phyloP scores from a whole-genome alignment of 2,113 vertebrate genomes.

The Amblyopsis rosae region DNA sequence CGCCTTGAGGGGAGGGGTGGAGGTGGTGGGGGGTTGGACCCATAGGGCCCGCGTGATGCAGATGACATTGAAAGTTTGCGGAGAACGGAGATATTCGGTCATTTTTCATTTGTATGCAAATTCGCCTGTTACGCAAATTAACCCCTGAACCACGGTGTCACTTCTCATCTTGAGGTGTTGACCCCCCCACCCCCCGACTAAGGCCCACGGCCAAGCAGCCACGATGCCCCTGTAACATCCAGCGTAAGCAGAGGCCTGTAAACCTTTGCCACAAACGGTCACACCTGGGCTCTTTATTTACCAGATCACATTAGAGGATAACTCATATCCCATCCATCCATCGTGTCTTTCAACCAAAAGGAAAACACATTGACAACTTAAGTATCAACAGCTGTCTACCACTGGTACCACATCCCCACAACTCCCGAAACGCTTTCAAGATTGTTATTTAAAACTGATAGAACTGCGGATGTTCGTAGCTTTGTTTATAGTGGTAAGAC shows the following conservation, averaged over 20 bases:
- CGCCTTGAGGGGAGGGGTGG: slow-evolving; percentile 72
- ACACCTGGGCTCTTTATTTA: slow-evolving; percentile 81
- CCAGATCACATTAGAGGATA: slow-evolving; percentile 47
- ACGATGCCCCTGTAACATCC: slow-evolving; percentile 65
- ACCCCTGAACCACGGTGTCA: slow-evolving; percentile 94
- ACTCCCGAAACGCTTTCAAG: too few relatives aligned
- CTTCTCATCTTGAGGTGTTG: slow-evolving; percentile 89
- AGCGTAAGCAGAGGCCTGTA: slow-evolving; percentile 75
- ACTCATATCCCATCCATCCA: too few relatives aligned
- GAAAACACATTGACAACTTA: too few relatives aligned
- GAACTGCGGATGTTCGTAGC: too few relatives aligned
- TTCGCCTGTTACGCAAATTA: slow-evolving; percentile 98
- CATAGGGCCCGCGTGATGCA: slow-evolving; percentile 85
- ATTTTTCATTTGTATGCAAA: slow-evolving; percentile 99
- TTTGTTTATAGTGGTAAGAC: too few relatives aligned
- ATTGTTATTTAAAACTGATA: too few relatives aligned
- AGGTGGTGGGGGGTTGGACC: slow-evolving; percentile 6
- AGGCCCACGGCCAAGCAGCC: slow-evolving; percentile 57
- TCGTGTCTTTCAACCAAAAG: too few relatives aligned
- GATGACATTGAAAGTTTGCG: slow-evolving; percentile 97
- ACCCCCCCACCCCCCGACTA: slow-evolving; percentile 42
- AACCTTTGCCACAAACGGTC: slow-evolving; percentile 29
- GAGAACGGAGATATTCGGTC: slow-evolving; percentile 94
- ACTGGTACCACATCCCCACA: too few relatives aligned
- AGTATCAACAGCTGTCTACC: too few relatives aligned